phyloP scores from a whole-genome alignment of 1,140 invertebrate species.

The Paraescarpia echinospica region DNA sequence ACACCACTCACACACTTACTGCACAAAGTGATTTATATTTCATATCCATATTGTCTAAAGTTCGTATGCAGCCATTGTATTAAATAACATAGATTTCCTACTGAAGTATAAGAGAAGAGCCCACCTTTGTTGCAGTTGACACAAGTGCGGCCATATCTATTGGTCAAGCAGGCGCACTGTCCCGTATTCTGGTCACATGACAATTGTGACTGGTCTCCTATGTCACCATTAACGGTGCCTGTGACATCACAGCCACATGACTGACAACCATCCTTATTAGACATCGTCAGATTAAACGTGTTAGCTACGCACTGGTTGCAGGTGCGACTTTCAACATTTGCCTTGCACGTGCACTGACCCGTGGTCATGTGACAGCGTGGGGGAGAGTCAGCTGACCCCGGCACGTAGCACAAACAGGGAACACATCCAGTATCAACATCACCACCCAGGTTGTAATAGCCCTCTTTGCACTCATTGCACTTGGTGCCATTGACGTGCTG shows the following conservation, averaged over 20 bases:
- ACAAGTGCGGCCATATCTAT: conserved; percentile 89
- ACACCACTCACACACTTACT: too few species aligned
- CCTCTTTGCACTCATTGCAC: conserved; percentile 66
- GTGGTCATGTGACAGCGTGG: conserved; percentile 85
- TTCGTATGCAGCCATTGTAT: too few species aligned
- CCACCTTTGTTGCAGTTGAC: conserved; percentile 89
- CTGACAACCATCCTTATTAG: conserved; percentile 72
- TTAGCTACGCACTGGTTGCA: conserved; percentile 88
- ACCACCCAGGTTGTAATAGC: conserved; percentile 84
- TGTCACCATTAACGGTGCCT: conserved; percentile 39
- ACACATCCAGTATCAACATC: conserved; percentile 83
- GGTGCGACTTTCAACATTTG: conserved; percentile 67
- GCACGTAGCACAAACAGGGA: conserved; percentile 39
- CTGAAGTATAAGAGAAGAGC: conserved; percentile 23
- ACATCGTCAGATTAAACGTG: conserved; percentile 80
- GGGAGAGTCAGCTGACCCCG: conserved; percentile 74
- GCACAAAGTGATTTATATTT: too few species aligned
- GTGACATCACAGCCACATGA: conserved; percentile 61
- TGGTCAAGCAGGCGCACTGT: conserved; percentile 85
- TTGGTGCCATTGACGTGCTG: conserved; percentile 57
- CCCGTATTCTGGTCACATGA: conserved; percentile 80
- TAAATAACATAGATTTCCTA: background rate
- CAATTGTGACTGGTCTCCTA: conserved; percentile 11
- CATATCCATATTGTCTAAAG: too few species aligned
- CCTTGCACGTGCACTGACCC: conserved; percentile 82